Percentiles rank a stretch among this genome's conserved stretches.
Evolutionary conservation across 2,888 invertebrate species (phyloP).

Genomic region (Ganaspis brasiliensis): DNA sequence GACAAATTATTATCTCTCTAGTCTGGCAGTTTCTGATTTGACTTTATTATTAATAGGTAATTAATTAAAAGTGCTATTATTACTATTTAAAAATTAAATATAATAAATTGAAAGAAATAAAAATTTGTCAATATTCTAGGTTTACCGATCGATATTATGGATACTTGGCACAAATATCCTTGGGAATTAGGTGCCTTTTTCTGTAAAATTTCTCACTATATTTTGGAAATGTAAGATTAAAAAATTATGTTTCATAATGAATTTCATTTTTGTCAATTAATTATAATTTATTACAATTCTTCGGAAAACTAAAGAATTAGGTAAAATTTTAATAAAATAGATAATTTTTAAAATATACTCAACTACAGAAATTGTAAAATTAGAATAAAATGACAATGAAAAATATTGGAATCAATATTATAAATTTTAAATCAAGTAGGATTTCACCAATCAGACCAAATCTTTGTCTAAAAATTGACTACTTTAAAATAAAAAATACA

Average conservation of each 20-base stretch:
- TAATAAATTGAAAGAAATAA: conserved; percentile 26
- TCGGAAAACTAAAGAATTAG: too few relatives aligned
- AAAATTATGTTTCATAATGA: too few relatives aligned
- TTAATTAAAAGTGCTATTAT: neutral
- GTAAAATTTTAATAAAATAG: too few relatives aligned
- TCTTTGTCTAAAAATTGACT: too few relatives aligned
- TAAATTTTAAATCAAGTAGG: too few relatives aligned
- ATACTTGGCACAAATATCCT: conserved; percentile 94
- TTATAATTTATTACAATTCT: too few relatives aligned
- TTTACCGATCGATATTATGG: conserved; percentile 91
- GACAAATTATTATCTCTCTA: conserved; percentile 95
- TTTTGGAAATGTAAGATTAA: conserved; percentile 91
- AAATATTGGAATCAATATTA: too few relatives aligned
- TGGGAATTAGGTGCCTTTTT: conserved; percentile 90
- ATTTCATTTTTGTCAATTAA: neutral
- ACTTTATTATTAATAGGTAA: conserved; percentile 90
- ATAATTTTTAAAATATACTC: too few relatives aligned
- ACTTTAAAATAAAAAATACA: too few relatives aligned
- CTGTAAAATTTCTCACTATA: conserved; percentile 90
- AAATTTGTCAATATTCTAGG: conserved; percentile 82
- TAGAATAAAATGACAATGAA: too few relatives aligned
- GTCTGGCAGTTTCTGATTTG: conserved; percentile 93
- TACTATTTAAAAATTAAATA: neutral
- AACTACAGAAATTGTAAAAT: too few relatives aligned
- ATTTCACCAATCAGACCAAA: too few relatives aligned